Evolutionary conservation across 92 coral and sea anemone species (phyloP), one percentile per base, ranked within the genome.

Genomic region (Actinostola sp.): DNA sequence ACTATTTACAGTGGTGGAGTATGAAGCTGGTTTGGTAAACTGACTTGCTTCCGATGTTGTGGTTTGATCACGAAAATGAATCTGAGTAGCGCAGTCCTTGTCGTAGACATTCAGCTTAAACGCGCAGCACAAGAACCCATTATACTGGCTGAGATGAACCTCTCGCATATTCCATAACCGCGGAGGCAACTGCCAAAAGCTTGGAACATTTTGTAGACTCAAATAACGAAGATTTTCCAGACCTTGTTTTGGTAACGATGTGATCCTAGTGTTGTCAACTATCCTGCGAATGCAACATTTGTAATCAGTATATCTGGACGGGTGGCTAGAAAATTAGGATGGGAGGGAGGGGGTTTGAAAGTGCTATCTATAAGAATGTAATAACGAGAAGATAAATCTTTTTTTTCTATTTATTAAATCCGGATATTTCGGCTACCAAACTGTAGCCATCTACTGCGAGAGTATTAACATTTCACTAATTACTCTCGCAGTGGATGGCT

Each of bases 91-190:
- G 27, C 63, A 31, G 65, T 75, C 45, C 34, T 43, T 59, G 55
- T 38, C 26, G 50, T 51, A 39, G 7, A 26, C 36, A 57, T 57
- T 59, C 70, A 78, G 58, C 20, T 71, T 29, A 60, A 92, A 83
- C 19, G 93, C 89, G 35, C 99, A 95, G 68, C 99, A 95, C 11
- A 95, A 78, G 34, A 92, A 92, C 0, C 97, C 82, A 68, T 88
- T 92, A 67, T 89, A 89, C 28, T 89, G 63, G 55, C 86, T 82
- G 28, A 95, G 77, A 19, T 82, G 8, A 12, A 95, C 90, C 17
- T 86, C 81, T 28, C 59, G 68, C 30, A 95, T 80, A 6, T 65
- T 78, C 13, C 29, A 58, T 44, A 92, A 63, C 19, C 86, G 79
- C 3, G 84, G 70, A 1, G 96, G 95, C 19, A 95, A 85, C 35